These are phyloP conservation scores for Chelon auratus DNA, from an alignment of 2,797 vertebrate species.

Conservation along the genomic window DNA sequence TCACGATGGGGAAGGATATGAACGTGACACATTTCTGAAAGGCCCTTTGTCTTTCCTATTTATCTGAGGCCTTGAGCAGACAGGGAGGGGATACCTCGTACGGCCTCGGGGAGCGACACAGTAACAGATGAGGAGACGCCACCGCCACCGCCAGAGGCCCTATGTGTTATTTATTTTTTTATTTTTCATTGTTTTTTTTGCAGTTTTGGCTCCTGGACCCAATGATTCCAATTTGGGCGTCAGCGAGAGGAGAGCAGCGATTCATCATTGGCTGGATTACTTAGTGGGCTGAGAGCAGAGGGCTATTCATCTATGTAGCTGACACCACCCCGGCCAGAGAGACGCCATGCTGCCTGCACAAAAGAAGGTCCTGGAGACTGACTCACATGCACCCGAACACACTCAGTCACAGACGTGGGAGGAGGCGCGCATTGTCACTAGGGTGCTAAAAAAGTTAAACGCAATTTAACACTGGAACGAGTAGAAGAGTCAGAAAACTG, in stretches of 20 bases:
- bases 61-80: conserved; percentile 72
- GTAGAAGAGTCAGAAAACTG: too few species aligned
- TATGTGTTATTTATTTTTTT: conserved; percentile 24
- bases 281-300: conserved; percentile 83
- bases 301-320: conserved; percentile 82
- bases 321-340: conserved; percentile 79
- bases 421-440: neutral
- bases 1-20: conserved; percentile 61
- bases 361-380: conserved; percentile 32
- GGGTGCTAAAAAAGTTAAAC: neutral
- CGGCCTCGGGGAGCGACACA: conserved; percentile 67
- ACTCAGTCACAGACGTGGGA: conserved; percentile 10
- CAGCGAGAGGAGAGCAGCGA: conserved; percentile 82
- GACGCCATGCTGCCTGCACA: conserved; percentile 54
- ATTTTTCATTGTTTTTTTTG: conserved; percentile 23
- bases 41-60: conserved; percentile 75
- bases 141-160: conserved; percentile 55
- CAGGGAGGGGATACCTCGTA: conserved; percentile 68
- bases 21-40: conserved; percentile 69
- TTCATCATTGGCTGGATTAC: conserved; percentile 81
- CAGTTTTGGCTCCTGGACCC: conserved; percentile 75
- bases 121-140: conserved; percentile 81
- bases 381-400: conserved; percentile 11
- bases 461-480: too few species aligned
- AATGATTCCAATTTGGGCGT: conserved; percentile 82